These are phyloP conservation scores for Sphyrna mokarran DNA, from an alignment of 2,113 vertebrate genomes.

Conservation along the genomic window DNA sequence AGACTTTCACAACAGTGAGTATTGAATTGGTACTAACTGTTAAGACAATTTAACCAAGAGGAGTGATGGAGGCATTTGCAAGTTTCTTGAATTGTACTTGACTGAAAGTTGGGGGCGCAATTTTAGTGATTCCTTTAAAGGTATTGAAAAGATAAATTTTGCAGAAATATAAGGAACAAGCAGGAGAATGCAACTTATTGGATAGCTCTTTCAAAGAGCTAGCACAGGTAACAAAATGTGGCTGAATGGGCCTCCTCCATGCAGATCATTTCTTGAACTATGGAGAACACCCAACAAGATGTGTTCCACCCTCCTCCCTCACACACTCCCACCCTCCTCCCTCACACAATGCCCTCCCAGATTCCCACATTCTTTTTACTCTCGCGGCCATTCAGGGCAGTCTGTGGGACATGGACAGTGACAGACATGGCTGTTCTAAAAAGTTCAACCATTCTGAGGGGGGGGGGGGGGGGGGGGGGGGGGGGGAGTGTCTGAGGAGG, in stretches of 20 bases:
- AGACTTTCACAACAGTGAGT: background rate
- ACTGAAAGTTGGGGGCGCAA: background rate
- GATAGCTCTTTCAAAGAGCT: background rate
- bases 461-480: too few species aligned
- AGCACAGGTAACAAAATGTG: background rate
- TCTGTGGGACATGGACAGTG: background rate
- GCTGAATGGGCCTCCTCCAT: background rate
- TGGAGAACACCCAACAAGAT: too few species aligned
- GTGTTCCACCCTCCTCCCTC: too few species aligned
- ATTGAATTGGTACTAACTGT: background rate
- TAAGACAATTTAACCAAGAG: background rate
- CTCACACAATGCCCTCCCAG: too few species aligned
- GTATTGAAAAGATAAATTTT: background rate
- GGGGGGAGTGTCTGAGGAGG: too few species aligned
- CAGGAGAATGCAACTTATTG: background rate
- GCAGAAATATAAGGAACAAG: background rate
- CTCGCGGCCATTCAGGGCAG: background rate
- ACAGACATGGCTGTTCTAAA: background rate
- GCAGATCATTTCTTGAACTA: background rate
- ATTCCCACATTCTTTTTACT: background rate
- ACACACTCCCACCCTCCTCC: too few species aligned
- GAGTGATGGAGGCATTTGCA: background rate
- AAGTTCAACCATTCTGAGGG: too few species aligned
- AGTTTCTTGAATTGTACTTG: background rate
- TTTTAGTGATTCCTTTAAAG: background rate